Evolutionary conservation across 2,888 invertebrate species (phyloP).

Genomic region (Sarcophaga subvicina): DNA sequence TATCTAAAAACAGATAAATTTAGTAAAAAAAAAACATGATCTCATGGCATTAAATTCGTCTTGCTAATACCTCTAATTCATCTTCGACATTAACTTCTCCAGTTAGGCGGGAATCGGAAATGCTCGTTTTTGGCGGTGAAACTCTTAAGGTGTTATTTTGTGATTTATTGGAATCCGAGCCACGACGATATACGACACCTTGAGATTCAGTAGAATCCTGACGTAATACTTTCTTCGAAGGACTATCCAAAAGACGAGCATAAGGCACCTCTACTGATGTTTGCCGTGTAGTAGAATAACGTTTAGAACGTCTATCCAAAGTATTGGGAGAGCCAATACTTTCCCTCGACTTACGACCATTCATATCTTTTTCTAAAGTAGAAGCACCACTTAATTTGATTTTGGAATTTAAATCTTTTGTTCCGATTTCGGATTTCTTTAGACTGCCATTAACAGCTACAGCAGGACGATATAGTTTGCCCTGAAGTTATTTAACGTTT

Average conservation of each 20-base stretch:
- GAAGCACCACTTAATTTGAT: constrained; percentile 75
- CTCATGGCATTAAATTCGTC: not conserved
- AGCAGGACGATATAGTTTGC: constrained; percentile 78
- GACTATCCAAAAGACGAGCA: constrained; percentile 89
- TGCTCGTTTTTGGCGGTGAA: constrained; percentile 90
- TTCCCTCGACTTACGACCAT: constrained; percentile 80
- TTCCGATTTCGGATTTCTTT: constrained; percentile 76
- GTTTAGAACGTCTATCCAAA: constrained; percentile 82
- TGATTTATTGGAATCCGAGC: constrained; percentile 79
- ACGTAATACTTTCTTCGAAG: constrained; percentile 79
- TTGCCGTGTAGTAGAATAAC: constrained; percentile 82
- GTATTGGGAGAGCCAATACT: constrained; percentile 81
- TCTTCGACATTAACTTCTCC: constrained; percentile 86
- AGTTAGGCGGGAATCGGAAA: constrained; percentile 92
- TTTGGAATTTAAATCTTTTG: constrained; percentile 76
- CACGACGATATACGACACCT: constrained; percentile 84
- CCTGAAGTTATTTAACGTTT: constrained; percentile 59
- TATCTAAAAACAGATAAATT: constrained; percentile 72
- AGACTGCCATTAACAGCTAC: constrained; percentile 78
- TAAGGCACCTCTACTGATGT: constrained; percentile 86
- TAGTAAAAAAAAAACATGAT: not conserved
- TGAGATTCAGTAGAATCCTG: constrained; percentile 82
- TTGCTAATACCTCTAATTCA: constrained; percentile 81
- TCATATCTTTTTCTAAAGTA: constrained; percentile 74
- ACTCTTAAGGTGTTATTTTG: constrained; percentile 80